Percentiles rank a stretch among this genome's conserved stretches.
Conservation (phyloP, 1,140 invertebrate species). For the Zaprionus capensis region DNA sequence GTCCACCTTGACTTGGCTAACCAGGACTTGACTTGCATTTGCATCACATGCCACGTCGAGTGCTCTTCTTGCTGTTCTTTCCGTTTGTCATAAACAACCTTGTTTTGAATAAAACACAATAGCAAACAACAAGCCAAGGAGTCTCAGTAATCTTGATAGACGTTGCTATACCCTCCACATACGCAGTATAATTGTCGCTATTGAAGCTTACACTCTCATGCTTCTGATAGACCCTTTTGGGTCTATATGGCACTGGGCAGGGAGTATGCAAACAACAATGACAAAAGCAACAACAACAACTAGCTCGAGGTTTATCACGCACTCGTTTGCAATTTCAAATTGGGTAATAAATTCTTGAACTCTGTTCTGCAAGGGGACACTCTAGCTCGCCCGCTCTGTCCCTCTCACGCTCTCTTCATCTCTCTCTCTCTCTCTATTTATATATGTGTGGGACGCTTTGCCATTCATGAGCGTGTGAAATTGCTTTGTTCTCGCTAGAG, state of each 20-base stretch:
- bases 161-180: conserved; percentile 9
- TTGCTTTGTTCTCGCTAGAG: conserved; percentile 68
- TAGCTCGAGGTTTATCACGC: conserved; percentile 69
- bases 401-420: conserved; percentile 4
- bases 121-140: conserved; percentile 7
- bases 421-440: conserved; percentile 1
- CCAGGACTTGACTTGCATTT: conserved; percentile 44
- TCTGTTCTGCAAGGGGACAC: conserved; percentile 36
- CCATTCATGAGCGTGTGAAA: conserved; percentile 61
- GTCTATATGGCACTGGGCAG: not conserved
- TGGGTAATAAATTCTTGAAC: conserved; percentile 79
- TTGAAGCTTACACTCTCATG: not conserved
- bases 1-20: conserved; percentile 50
- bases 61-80: conserved; percentile 34
- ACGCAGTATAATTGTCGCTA: not conserved
- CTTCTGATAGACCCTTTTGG: not conserved
- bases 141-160: not conserved
- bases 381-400: not conserved
- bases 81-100: conserved; percentile 65
- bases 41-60: conserved; percentile 37
- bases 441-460: conserved; percentile 37
- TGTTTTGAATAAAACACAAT: conserved; percentile 68
- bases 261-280: conserved; percentile 41
- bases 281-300: conserved; percentile 39
- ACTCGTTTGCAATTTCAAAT: conserved; percentile 83